Base-by-base conservation (phyloP, 2,888 invertebrate species). In the Acleris literana region DNA sequence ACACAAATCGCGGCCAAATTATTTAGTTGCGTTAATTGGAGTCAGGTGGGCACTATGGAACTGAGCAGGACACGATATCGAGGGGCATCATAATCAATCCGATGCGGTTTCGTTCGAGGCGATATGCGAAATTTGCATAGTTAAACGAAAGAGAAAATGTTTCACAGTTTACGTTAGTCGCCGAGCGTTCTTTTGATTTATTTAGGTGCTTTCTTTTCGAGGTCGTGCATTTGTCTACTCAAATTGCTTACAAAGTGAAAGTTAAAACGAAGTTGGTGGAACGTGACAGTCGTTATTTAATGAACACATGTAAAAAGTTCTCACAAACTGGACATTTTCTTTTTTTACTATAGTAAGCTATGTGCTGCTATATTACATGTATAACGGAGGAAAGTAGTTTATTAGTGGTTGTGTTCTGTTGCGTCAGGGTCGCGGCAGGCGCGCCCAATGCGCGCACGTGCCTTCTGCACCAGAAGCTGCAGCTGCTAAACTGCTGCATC, bases 391-490 rank as follows among this genome's bases (percentile, higher is more conserved):
- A 39, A 39, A 5, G 39, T 13, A 39, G 39, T 13, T 3, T 13
- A 11, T 39, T 39, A 13, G 39, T 57, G 16, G 3, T 25, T 69
- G 44, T 67, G 55, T 63, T 57, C 82, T 88, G 83, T 77, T 93
- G 88, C 44, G 17, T 25, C 93, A 97, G 97, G 74, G 93, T 98
- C 68, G 94, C 95, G n/a, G 88, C 94, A 55, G 97, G 97, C 13
- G 94, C 95, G 73, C 99, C 99, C 0, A 98, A 98, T 85, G 95
- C 97, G 51, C 95, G 97, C 67, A 96, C 97, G 7, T 98, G 98
- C 83, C 93, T 99, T 52, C 93, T 99, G 16, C 97, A 99, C 87
- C 99, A 99, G 88, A 99, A 99, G 84, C 93, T 99, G 51, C 98
- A 98, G 91, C 95, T 97, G 93, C 87, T 97, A 48, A 97, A 97